Percentiles rank a stretch among this genome's conserved stretches.
Evolutionary conservation across 2,797 vertebrate genomes (phyloP).

Genomic region (Channallabes apus): DNA sequence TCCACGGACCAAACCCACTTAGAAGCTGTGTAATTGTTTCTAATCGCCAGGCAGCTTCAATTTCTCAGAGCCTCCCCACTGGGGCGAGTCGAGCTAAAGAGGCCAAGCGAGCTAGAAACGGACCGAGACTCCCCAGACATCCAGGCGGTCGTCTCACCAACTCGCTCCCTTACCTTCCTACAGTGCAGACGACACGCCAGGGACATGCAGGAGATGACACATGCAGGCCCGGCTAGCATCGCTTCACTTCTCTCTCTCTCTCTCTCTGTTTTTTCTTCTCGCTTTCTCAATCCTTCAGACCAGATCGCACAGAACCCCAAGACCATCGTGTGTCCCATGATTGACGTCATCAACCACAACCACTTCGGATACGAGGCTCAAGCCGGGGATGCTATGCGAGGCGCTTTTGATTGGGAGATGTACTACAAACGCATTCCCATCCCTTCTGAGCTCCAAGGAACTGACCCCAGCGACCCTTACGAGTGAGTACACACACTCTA

Average conservation of each 20-base stretch:
- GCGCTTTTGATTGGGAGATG: constrained; percentile 93
- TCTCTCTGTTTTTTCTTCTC: not conserved
- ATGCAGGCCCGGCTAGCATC: constrained; percentile 15
- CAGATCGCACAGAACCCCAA: constrained; percentile 87
- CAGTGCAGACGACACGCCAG: constrained; percentile 1
- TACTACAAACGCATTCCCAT: constrained; percentile 92
- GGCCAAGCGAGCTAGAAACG: constrained; percentile 56
- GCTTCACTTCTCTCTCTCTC: not conserved
- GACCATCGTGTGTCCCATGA: constrained; percentile 91
- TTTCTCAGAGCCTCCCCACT: constrained; percentile 57
- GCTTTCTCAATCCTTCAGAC: constrained; percentile 50
- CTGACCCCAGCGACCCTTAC: constrained; percentile 86
- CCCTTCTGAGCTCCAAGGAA: constrained; percentile 82
- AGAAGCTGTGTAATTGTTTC: constrained; percentile 76
- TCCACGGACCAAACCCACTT: constrained; percentile 71
- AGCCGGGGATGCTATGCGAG: constrained; percentile 88
- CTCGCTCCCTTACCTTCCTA: not conserved
- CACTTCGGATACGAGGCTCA: constrained; percentile 90
- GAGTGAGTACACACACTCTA: constrained; percentile 75
- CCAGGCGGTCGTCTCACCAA: not conserved
- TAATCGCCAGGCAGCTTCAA: constrained; percentile 70
- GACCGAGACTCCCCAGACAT: constrained; percentile 44
- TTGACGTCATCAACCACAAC: constrained; percentile 92
- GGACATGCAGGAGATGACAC: constrained; percentile 17
- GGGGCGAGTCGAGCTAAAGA: constrained; percentile 57